Percentiles rank a stretch among this genome's conserved stretches.
phyloP scores from a whole-genome alignment of 1,140 invertebrate genomes.

The Pachypeltis micranthus region DNA sequence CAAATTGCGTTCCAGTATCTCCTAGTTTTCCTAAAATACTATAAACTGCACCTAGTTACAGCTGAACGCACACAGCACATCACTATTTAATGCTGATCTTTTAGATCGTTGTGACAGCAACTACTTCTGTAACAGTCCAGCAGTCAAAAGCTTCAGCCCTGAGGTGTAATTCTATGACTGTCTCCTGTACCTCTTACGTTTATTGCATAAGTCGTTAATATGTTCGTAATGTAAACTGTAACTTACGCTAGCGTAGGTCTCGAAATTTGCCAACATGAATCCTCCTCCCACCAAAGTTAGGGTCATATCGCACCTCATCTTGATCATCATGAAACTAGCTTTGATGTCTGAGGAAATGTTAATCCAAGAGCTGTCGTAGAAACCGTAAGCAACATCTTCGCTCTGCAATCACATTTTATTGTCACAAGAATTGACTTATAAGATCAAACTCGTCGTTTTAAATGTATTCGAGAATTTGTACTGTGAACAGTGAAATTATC shows the following conservation, averaged over 20 bases:
- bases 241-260: not conserved
- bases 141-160: not conserved
- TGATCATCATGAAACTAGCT: not conserved
- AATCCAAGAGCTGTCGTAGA: not conserved
- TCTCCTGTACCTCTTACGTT: not conserved
- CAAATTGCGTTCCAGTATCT: too few species aligned
- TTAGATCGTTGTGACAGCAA: not conserved
- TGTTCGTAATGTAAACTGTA: too few species aligned
- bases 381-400: not conserved
- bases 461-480: not conserved
- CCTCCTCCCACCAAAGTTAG: not conserved
- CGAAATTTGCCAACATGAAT: not conserved
- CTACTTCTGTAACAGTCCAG: not conserved
- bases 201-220: too few species aligned
- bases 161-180: not conserved
- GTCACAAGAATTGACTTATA: not conserved
- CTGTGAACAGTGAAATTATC: not conserved
- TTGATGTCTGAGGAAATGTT: not conserved
- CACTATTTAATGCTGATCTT: not conserved
- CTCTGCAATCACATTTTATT: not conserved
- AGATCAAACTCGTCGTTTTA: not conserved
- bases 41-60: too few species aligned
- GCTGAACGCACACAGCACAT: not conserved
- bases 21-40: too few species aligned
- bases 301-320: not conserved